A percentile compares a stretch with the other conserved stretches of the same genome.
Conservation (phyloP, 92 coral and sea anemone genomes). For the Anthopleura xanthogrammica region DNA sequence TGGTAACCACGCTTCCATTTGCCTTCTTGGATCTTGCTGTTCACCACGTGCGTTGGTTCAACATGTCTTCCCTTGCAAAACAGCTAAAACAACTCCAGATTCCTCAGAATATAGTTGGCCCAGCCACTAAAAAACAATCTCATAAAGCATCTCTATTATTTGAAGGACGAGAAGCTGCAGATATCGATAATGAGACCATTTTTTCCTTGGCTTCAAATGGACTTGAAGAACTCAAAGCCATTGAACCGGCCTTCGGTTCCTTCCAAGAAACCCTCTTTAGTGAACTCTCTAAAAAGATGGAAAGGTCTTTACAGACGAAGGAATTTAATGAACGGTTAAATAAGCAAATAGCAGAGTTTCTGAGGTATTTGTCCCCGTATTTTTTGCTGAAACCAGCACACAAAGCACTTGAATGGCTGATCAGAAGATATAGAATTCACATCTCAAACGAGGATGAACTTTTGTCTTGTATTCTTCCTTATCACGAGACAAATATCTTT, state of each 20-base stretch:
- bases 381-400: slow-evolving; percentile 94
- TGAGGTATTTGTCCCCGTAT: slow-evolving; percentile 85
- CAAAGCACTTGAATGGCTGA: slow-evolving; percentile 91
- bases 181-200: slow-evolving; percentile 93
- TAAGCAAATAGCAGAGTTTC: slow-evolving; percentile 61
- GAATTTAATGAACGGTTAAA: slow-evolving; percentile 81
- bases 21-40: not conserved
- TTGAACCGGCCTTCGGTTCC: slow-evolving; percentile 63
- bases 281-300: slow-evolving; percentile 77
- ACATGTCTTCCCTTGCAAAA: slow-evolving; percentile 93
- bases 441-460: slow-evolving; percentile 71
- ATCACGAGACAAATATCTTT: slow-evolving; percentile 92
- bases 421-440: slow-evolving; percentile 85
- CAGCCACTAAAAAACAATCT: slow-evolving; percentile 61
- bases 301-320: slow-evolving; percentile 76
- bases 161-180: slow-evolving; percentile 90
- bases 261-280: slow-evolving; percentile 75
- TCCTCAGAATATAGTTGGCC: slow-evolving; percentile 71
- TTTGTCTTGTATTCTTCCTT: slow-evolving; percentile 78
- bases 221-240: slow-evolving; percentile 74
- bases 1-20: slow-evolving; percentile 17
- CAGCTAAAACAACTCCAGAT: slow-evolving; percentile 93
- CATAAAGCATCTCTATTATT: slow-evolving; percentile 85
- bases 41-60: slow-evolving; percentile 47
- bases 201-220: slow-evolving; percentile 91